phyloP scores from a whole-genome alignment of 2,113 vertebrate genomes.

The Xenopus tropicalis region DNA sequence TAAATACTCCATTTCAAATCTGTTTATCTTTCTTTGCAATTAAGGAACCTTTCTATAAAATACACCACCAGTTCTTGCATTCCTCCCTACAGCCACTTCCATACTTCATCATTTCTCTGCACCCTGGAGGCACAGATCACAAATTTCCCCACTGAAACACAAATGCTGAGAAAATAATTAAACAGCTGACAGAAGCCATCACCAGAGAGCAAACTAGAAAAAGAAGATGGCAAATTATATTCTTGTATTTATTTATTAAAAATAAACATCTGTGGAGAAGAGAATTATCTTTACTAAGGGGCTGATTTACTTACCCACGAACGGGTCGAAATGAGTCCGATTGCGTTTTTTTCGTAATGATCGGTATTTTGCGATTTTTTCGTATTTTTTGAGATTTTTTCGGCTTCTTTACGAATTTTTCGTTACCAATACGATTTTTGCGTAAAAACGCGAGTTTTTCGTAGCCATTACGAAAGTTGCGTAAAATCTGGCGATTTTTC shows the following conservation, averaged over 20 bases:
- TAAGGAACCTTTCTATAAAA: conserved; percentile 11
- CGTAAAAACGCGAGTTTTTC: no score
- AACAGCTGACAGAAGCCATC: background rate
- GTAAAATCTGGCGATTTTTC: no score
- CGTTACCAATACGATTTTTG: no score
- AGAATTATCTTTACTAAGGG: no score
- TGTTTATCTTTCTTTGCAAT: conserved; percentile 16
- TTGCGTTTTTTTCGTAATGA: no score
- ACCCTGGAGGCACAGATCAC: background rate
- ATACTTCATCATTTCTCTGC: conserved; percentile 8
- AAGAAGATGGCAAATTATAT: background rate
- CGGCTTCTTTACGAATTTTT: no score
- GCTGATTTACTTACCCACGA: no score
- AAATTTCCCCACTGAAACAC: background rate
- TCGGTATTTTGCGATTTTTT: no score
- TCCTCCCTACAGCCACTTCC: background rate
- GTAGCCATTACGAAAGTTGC: no score
- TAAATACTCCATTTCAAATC: conserved; percentile 5
- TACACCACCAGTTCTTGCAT: background rate
- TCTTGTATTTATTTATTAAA: background rate
- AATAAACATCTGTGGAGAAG: no score
- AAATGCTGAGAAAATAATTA: conserved; percentile 16
- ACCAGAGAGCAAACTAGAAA: background rate
- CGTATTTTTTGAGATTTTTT: no score
- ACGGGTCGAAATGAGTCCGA: no score